Evolutionary conservation across 2,797 vertebrate species (phyloP), one percentile per base, ranked within the genome.

Genomic region (Chrysocyon brachyurus): DNA sequence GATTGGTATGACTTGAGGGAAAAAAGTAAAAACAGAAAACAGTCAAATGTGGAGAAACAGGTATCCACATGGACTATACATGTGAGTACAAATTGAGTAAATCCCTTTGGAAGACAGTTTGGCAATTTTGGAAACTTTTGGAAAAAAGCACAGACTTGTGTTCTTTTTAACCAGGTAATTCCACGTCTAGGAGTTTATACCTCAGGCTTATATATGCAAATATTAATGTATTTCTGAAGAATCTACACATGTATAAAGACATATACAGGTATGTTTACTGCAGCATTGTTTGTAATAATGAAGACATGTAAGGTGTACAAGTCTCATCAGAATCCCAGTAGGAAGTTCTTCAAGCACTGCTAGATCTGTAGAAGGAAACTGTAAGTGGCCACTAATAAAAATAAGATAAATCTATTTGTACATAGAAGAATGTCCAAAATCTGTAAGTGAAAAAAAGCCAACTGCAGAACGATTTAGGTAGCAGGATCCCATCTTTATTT

Each of bases 81-180:
- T 70, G 4, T 61, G 19, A 94, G 57, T 87, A 22, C 26, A 85
- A 91, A 90, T 22, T 36, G 3, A 36, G 87, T 52, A 70, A 82
- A 79, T 91, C 49, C 24, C 22, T 92, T 90, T 56, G 59, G 59
- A 95, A 61, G n/a, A 85, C 19, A 79, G 3, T 93, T 93, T 84
- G 46, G 57, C 63, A 84, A 33, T 40, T 87, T 81, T 85, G 84
- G 12, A 57, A 90, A 8, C 40, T 46, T 46, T 46, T 7, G 40
- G 40, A 5, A 46, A 46, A 46, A 46, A 46, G 40, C 40, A 46
- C 40, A 46, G 40, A 46, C 40, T 46, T 46, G 40, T 46, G 6
- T 31, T 73, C 21, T 93, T 89, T 97, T 91, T 91, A 40, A 86
- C 56, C 21, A 82, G 82, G 22, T 52, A 90, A 16, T 61, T 86